A percentile compares a stretch with the other conserved stretches of the same genome.
Evolutionary conservation across 2,888 invertebrate genomes (phyloP).

Genomic region (Galerucella nymphaeae): DNA sequence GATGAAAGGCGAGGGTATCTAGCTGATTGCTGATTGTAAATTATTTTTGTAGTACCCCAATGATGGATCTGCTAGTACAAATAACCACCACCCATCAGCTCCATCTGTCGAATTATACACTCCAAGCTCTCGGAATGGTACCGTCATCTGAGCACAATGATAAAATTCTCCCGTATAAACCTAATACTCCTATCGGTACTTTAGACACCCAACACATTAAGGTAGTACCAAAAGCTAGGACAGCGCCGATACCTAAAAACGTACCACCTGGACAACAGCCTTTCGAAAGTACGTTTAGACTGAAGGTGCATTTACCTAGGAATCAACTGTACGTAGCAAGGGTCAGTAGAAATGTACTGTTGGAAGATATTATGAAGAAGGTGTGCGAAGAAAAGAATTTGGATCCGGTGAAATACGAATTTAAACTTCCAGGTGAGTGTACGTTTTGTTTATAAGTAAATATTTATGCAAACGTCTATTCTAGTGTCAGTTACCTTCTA

Average conservation of each 20-base stretch:
- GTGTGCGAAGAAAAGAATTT: constrained; percentile 82
- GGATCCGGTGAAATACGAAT: constrained; percentile 78
- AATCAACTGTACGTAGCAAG: constrained; percentile 83
- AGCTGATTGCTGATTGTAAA: too few species aligned
- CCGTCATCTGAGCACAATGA: constrained; percentile 66
- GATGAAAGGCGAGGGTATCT: too few species aligned
- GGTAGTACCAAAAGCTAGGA: constrained; percentile 60
- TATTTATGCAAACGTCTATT: background rate
- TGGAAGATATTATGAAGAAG: constrained; percentile 76
- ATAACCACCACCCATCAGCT: constrained; percentile 76
- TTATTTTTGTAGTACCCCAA: constrained; percentile 72
- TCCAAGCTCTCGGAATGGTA: constrained; percentile 71
- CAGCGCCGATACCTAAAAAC: constrained; percentile 48
- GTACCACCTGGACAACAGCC: constrained; percentile 66
- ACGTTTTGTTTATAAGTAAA: background rate
- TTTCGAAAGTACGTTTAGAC: constrained; percentile 72
- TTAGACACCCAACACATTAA: constrained; percentile 66
- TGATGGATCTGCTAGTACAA: constrained; percentile 82
- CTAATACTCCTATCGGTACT: constrained; percentile 78
- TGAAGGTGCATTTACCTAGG: constrained; percentile 78
- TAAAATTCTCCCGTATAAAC: constrained; percentile 74
- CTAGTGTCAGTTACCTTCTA: constrained; percentile 7
- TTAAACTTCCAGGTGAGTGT: constrained; percentile 78
- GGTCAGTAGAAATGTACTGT: constrained; percentile 75
- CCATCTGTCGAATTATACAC: constrained; percentile 74